phyloP scores from a whole-genome alignment of 2,113 vertebrate genomes.

The Eleginops maclovinus region DNA sequence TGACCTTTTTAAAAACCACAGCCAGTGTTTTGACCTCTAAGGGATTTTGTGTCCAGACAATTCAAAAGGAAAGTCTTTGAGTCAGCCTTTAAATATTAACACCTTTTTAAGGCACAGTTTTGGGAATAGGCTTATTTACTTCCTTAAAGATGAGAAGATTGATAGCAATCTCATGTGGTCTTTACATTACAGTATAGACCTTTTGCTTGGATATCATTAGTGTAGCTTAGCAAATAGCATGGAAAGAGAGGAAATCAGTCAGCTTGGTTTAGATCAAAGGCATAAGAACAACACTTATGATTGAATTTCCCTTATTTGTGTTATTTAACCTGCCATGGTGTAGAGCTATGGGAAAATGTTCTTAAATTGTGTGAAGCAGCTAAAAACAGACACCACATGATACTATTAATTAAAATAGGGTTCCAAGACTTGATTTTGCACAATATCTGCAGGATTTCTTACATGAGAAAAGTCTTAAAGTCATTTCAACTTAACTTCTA shows the following conservation, averaged over 20 bases:
- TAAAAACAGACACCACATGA: background rate
- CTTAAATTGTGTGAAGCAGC: background rate
- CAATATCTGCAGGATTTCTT: no score
- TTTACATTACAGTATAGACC: background rate
- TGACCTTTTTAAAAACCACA: slow-evolving; percentile 35
- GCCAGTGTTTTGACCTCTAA: slow-evolving; percentile 3
- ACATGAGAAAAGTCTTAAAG: no score
- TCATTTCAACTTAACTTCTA: no score
- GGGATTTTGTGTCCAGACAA: background rate
- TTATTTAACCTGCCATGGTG: no score
- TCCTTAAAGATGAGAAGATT: background rate
- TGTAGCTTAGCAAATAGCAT: background rate
- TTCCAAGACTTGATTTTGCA: background rate
- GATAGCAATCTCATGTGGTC: background rate
- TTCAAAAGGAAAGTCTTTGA: background rate
- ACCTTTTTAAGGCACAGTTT: background rate
- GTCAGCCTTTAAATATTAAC: slow-evolving; percentile 1
- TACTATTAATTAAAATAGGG: background rate
- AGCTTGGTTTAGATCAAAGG: background rate
- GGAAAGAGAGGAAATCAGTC: background rate
- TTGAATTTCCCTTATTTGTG: no score
- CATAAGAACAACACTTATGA: no score
- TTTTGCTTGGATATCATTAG: background rate
- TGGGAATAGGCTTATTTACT: background rate
- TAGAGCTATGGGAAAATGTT: no score